Evolutionary conservation across 2,113 vertebrate species (phyloP), one percentile per base, ranked within the genome.

Genomic region (Pyxicephalus adspersus): DNA sequence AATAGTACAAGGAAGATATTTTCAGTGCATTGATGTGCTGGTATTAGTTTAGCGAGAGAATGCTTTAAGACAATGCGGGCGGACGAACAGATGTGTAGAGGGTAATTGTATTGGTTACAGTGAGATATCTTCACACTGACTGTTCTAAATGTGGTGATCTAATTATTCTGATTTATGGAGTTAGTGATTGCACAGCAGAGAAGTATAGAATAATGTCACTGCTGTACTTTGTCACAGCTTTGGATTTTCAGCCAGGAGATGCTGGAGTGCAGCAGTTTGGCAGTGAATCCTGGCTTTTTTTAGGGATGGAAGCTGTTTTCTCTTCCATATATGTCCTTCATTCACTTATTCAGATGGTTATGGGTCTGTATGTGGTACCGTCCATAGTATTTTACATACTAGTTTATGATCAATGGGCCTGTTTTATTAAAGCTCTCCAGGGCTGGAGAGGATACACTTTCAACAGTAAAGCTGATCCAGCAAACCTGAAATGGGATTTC

Each of bases 61-160:
- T 58, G 25, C 11, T 52, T 81, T 77, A 83, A 73, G 50, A 51
- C 15, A 18, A 20, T 11, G 34, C 5, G 5, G 63, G 57, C 26
- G 70, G 77, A 20, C 77, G 70, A 72, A 51, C 29, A 26, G 83
- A 65, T 81, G 54, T 52, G 68, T 25, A 77, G 80, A 34, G 28
- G 52, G n/a, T 78, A 81, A 75, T 64, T 18, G 17, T 18, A 15
- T 68, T 81, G 57, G 34, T 61, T 18, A 57, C 72, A 63, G 54
- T 25, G 5, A 64, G 2, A 18, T 11, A 20, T 73, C 78, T 70
- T 72, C 70, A 28, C 15, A 22, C 29, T 29, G 51, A 5, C 67
- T 18, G 34, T 3, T 63, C 52, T 71, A 18, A 31, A 9, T 65
- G 16, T 9, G 28, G 31, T 34, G 66, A n/a, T 74, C 50, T 84